Evolutionary conservation across 2,113 vertebrate genomes (phyloP).

Genomic region (Irena cyanogastra): DNA sequence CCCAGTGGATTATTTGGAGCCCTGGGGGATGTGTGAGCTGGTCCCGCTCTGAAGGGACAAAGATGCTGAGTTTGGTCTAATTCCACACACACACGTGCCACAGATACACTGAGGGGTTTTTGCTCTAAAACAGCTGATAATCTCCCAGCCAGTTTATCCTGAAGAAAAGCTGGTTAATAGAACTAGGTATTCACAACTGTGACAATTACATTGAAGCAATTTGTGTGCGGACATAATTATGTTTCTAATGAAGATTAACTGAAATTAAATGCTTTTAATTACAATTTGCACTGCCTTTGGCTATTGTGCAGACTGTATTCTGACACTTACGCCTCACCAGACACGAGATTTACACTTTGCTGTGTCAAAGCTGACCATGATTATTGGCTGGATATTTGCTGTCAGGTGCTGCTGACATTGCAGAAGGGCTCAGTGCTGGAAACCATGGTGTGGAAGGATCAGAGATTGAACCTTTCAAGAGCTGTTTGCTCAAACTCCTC

Average conservation of each 20-base stretch:
- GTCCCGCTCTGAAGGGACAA: neutral
- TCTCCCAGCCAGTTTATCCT: neutral
- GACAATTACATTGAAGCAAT: slow-evolving; percentile 49
- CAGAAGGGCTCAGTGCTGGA: neutral
- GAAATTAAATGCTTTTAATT: slow-evolving; percentile 75
- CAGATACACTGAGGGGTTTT: neutral
- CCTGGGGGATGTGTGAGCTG: neutral
- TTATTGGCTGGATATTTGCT: slow-evolving; percentile 37
- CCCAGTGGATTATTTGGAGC: neutral
- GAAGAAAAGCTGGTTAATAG: slow-evolving; percentile 17
- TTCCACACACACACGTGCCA: neutral
- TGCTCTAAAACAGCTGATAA: neutral
- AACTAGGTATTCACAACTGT: slow-evolving; percentile 62
- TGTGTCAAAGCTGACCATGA: slow-evolving; percentile 53
- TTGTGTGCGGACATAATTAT: slow-evolving; percentile 19
- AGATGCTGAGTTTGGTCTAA: neutral
- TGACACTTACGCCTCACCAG: slow-evolving; percentile 46
- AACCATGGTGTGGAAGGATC: neutral
- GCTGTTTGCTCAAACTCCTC: neutral
- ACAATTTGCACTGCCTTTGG: slow-evolving; percentile 61
- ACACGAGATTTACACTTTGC: slow-evolving; percentile 62
- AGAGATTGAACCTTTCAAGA: neutral
- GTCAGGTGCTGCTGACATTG: neutral
- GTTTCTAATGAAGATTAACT: slow-evolving; percentile 75
- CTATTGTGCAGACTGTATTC: slow-evolving; percentile 39